Evolutionary conservation across 2,888 invertebrate species (phyloP).

Genomic region (Parascotia fuliginaria): DNA sequence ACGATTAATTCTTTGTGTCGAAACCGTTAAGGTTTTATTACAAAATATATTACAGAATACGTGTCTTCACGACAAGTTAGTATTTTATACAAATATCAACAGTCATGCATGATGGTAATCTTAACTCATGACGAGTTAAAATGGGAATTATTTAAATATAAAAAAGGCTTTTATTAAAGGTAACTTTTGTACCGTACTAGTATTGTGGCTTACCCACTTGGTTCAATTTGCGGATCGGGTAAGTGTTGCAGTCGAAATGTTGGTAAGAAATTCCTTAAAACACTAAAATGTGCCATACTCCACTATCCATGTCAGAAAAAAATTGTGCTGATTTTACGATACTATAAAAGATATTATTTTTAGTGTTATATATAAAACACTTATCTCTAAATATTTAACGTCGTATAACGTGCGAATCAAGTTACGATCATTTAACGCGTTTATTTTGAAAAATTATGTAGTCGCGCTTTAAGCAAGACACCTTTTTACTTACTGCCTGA

Average conservation of each 20-base stretch:
- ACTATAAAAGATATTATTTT: no score
- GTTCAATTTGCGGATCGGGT: no score
- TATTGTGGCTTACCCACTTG: no score
- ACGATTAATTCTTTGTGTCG: constrained; percentile 25
- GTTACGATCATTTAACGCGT: constrained; percentile 19
- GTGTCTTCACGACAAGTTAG: constrained; percentile 10
- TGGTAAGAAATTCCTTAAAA: no score
- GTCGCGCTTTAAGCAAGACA: constrained; percentile 22
- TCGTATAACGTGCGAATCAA: constrained; percentile 23
- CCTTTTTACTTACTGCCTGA: constrained; percentile 30
- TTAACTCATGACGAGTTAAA: background rate
- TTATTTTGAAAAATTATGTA: constrained; percentile 27
- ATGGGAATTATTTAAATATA: background rate
- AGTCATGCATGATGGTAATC: constrained; percentile 14
- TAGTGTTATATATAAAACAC: no score
- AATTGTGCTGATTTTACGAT: no score
- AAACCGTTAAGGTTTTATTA: constrained; percentile 26
- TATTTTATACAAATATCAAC: constrained; percentile 18
- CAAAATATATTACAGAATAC: constrained; percentile 11
- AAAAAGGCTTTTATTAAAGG: no score
- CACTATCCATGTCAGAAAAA: no score
- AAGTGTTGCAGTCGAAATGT: no score
- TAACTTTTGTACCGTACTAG: background rate
- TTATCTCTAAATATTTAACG: constrained; percentile 7
- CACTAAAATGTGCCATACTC: no score